Evolutionary conservation across 2,113 vertebrate genomes (phyloP), one percentile per base, ranked within the genome.

Genomic region (Centropus unirufus): DNA sequence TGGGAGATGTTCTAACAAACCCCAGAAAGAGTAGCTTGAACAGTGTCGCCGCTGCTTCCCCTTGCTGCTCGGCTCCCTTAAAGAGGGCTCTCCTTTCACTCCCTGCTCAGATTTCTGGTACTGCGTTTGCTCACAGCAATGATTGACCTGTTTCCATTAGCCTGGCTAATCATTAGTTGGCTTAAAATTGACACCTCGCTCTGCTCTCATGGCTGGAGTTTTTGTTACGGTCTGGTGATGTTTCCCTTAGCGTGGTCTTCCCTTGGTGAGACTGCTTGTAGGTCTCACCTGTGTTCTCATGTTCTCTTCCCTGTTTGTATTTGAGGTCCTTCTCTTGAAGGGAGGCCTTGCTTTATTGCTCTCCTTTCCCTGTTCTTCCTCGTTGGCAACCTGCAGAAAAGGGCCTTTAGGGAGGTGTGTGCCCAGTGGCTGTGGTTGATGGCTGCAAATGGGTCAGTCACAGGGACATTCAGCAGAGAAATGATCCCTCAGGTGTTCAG

Each of bases 91-190:
- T 36, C 14, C 94, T 82, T 74, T 66, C 4, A 2, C 89, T 80
- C 27, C 92, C 87, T 87, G 91, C 94, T 97, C 81, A 64, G 87
- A 84, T 86, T 97, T 85, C 96, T 96, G 89, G 44, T 83, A 30
- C 87, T 93, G 95, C 87, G 57, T 80, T 87, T 91, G 93, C 88
- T 96, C 72, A 68, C 87, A 97, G 95, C 92, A 90, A 73, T 96
- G 97, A 89, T 94, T 97, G 96, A 96, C 95, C 93, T 76, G 68
- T 92, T 97, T 94, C 92, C 83, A 89, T 96, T 91, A 77, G 85
- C 44, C 83, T 96, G 85, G 93, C 95, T 92, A 95, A 95, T 94
- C 69, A 92, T 97, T 96, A 95, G 87, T 79, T 94, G 67, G 57
- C 90, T 95, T 93, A 87, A 93, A 94, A 95, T 74, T 94, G 93